These are phyloP conservation scores for Ariopsis seemanni DNA, from an alignment of 2,113 vertebrate species.

Conservation along the genomic window DNA sequence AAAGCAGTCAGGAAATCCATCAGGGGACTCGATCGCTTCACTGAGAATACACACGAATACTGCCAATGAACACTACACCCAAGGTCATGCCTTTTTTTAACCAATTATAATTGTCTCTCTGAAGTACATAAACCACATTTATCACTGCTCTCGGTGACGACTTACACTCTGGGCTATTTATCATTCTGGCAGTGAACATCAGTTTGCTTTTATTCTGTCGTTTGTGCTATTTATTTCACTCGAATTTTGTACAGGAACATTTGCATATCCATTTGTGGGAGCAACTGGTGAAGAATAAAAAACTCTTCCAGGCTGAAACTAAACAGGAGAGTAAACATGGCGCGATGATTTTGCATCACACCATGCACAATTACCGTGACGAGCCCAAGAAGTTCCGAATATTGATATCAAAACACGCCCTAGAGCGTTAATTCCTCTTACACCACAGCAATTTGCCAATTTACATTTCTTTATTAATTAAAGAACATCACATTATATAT, in stretches of 20 bases:
- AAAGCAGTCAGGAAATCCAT: constrained; percentile 28
- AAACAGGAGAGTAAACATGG: neutral
- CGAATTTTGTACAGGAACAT: neutral
- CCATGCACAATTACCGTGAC: neutral
- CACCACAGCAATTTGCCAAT: neutral
- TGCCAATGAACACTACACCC: neutral
- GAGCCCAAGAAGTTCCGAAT: neutral
- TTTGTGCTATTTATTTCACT: neutral
- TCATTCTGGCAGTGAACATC: neutral
- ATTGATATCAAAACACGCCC: neutral
- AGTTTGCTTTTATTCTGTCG: neutral
- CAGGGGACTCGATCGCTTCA: constrained; percentile 27
- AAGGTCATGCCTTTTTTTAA: constrained; percentile 12
- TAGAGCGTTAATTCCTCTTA: neutral
- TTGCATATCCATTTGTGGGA: neutral
- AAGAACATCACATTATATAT: neutral
- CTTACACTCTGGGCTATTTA: neutral
- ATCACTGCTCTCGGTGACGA: neutral
- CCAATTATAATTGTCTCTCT: neutral
- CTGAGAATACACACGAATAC: constrained; percentile 43
- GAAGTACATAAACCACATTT: neutral
- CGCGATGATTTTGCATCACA: neutral
- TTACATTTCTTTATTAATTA: neutral
- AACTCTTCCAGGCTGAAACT: neutral
- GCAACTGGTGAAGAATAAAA: neutral